Evolutionary conservation across 1,140 invertebrate species (phyloP), one percentile per base, ranked within the genome.

Genomic region (Brachionus sp.): DNA sequence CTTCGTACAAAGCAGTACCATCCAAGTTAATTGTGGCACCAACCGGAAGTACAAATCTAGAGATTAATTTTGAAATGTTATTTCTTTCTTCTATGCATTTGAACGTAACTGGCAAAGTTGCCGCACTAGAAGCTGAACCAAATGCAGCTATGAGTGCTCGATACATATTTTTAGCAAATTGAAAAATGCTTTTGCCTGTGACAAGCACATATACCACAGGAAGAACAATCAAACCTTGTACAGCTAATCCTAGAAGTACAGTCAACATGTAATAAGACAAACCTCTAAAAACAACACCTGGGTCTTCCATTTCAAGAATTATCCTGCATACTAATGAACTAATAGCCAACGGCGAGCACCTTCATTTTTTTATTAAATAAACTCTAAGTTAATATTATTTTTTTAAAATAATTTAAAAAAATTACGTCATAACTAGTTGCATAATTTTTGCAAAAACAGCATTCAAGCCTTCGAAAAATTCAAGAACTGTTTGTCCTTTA

Each of bases 321-420:
- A 95, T 95, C 37, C 93, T 92, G 12, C 93, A 91, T 66, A 96
- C 93, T 57, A 96, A 89, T 88, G 95, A 95, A 83, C 93, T 92
- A 0, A 96, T 94, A 84, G 94, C 94, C n/a, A 95, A 87, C 0
- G 95, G 95, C 37, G 94, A 95, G 68, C 95, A 86, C 84, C 84
- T 70, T 35, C 4, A 42, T 19, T 19, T 23, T 53, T 53, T 53
- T 7, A 16, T 19, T 19, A 6, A 53, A 19, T 2, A 5, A 19
- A 53, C 7, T 53, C n/a, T 4, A 3, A 35, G 33, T 16, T 25
- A 5, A 10, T 7, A 5, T 57, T 16, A 57, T 19, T 57, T 46
- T 12, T 46, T 1, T 46, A 46, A n/a, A 12, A 12, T 46, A n/a
- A n/a, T 53, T 5, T 57, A 33, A 33, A 33, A 70, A n/a, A 33